Base-by-base conservation (phyloP, 2,797 vertebrate species). In the Caiman crocodilus region DNA sequence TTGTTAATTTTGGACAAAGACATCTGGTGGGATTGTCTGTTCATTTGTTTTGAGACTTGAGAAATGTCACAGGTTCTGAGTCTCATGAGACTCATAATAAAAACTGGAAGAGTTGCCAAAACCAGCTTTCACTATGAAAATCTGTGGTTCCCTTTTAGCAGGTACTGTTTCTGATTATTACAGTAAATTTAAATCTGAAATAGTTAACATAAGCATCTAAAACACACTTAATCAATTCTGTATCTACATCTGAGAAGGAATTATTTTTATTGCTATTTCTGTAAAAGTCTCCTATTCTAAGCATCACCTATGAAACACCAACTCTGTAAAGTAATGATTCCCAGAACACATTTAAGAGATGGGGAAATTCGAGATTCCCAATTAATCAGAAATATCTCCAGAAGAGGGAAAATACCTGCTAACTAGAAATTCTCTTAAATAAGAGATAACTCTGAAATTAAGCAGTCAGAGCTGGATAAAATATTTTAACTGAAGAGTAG, bases 341-440 rank as follows among this genome's bases (percentile, higher is more conserved):
- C 63, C 67, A 25, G 75, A 77, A 79, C n/a, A 18, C 8, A 56
- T 30, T 50, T 60, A 28, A 76, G 2, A 82, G 63, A 14, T 14
- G 65, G 82, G 79, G 87, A 88, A 92, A 88, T 85, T 5, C 75
- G 79, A 42, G 18, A 32, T 85, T 84, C 61, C 25, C 76, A 83
- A 90, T 92, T 94, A 91, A 90, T 92, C 81, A n/a, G 74, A 80
- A 74, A n/a, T 74, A 74, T 82, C 76, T 90, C 92, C 73, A 80
- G 65, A 26, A 94, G 92, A 88, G 71, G 12, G 81, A 95, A 82
- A 14, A 50, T 69, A 90, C 84, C 88, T 90, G 78, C 79, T 91
- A 93, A 91, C 87, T 73, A 30, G 50, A 82, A 93, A 91, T 91
- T 30, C 76, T 71, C 92, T 89, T 50, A 50, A 50, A 50, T 50